A percentile compares a stretch with the other conserved stretches of the same genome.
These are phyloP conservation scores for Trichoplusia ni DNA, from an alignment of 1,140 invertebrate species.

Conservation along the genomic window DNA sequence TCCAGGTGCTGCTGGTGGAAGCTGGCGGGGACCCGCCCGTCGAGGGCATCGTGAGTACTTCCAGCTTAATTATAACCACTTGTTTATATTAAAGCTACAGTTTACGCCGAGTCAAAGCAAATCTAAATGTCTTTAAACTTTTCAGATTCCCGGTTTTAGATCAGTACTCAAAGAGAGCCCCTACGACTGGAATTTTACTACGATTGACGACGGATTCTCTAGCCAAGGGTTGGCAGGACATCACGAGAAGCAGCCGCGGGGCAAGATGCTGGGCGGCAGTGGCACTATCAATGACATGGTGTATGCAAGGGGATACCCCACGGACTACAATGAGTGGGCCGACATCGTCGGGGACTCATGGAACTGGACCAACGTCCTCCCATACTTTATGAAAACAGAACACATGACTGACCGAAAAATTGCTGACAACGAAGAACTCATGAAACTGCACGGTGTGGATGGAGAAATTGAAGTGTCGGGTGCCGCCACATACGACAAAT, in stretches of 20 bases:
- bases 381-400: conserved; percentile 70
- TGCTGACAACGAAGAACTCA: conserved; percentile 48
- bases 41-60: conserved; percentile 62
- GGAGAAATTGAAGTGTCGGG: conserved; percentile 67
- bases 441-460: conserved; percentile 50
- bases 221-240: conserved; percentile 56
- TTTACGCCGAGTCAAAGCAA: too few relatives aligned
- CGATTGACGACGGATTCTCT: conserved; percentile 48
- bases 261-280: conserved; percentile 86
- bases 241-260: conserved; percentile 71
- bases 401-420: conserved; percentile 63
- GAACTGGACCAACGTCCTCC: conserved; percentile 87
- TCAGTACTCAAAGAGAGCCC: conserved; percentile 47
- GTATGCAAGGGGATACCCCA: conserved; percentile 88
- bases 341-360: conserved; percentile 85
- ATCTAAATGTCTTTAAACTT: not conserved
- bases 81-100: too few relatives aligned
- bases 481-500: conserved; percentile 35
- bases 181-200: conserved; percentile 72
- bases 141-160: conserved; percentile 60
- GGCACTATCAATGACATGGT: conserved; percentile 92
- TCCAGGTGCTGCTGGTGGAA: conserved; percentile 59
- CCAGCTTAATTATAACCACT: too few relatives aligned
- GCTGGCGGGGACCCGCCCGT: conserved; percentile 60
- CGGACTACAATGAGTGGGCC: conserved; percentile 89